phyloP scores from a whole-genome alignment of 2,797 vertebrate species.

The Ibycter americanus region DNA sequence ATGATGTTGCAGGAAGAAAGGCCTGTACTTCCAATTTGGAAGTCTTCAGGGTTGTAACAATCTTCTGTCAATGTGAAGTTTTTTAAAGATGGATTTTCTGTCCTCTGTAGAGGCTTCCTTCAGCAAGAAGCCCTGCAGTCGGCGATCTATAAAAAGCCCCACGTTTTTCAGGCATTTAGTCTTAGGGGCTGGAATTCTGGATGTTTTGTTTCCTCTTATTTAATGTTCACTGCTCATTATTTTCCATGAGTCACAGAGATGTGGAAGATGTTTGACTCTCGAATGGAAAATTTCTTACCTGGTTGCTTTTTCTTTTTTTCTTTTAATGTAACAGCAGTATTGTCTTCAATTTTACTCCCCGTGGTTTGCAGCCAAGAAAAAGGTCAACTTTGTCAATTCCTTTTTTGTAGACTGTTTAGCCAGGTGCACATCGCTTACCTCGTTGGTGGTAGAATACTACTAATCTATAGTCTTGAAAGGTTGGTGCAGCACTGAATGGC shows the following conservation, averaged over 20 bases:
- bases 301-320: not conserved
- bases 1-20: not conserved
- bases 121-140: not conserved
- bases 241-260: not conserved
- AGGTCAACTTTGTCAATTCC: not conserved
- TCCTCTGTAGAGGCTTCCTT: not conserved
- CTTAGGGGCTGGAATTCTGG: not conserved
- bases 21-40: not conserved
- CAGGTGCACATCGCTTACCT: not conserved
- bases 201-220: not conserved
- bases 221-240: not conserved
- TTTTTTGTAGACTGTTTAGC: not conserved
- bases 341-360: not conserved
- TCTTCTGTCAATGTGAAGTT: not conserved
- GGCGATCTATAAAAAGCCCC: accelerated
- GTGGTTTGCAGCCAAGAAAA: not conserved
- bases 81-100: not conserved
- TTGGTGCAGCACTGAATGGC: not conserved
- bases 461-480: not conserved
- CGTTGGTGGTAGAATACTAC: not conserved
- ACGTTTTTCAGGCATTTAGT: not conserved
- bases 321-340: not conserved
- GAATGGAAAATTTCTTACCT: not conserved
- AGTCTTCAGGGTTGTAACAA: not conserved
- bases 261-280: not conserved